Evolutionary conservation across 2,113 vertebrate species (phyloP).

Genomic region (Stictonetta naevosa): DNA sequence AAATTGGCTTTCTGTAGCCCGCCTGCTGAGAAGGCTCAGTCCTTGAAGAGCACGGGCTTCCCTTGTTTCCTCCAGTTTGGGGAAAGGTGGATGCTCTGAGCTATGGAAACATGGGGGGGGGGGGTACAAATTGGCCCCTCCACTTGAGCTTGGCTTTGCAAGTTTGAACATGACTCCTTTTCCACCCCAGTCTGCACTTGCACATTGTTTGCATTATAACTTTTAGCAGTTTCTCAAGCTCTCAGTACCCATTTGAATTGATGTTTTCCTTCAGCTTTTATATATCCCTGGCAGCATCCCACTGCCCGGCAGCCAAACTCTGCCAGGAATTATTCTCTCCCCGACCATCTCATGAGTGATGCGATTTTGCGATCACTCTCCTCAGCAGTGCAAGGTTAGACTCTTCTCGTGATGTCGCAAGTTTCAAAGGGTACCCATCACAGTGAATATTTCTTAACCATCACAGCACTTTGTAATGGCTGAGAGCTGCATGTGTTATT

Average conservation of each 20-base stretch:
- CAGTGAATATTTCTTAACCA: not conserved
- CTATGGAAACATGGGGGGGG: too few species aligned
- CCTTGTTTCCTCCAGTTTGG: too few species aligned
- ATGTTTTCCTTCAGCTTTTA: slow-evolving; percentile 33
- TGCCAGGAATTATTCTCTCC: not conserved
- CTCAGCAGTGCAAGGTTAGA: not conserved
- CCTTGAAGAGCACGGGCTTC: too few species aligned
- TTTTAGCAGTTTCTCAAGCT: not conserved
- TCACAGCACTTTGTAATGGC: not conserved
- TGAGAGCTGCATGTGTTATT: not conserved
- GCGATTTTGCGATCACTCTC: not conserved
- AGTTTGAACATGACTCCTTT: not conserved
- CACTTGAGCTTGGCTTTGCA: too few species aligned
- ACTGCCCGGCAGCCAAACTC: not conserved
- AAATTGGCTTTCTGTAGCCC: too few species aligned
- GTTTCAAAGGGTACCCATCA: not conserved
- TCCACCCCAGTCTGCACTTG: not conserved
- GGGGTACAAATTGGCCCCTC: too few species aligned
- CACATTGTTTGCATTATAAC: slow-evolving; percentile 43
- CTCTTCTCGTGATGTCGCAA: not conserved
- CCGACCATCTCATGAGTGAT: not conserved
- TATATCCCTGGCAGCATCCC: not conserved
- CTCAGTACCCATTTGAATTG: slow-evolving; percentile 8
- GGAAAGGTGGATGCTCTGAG: too few species aligned
- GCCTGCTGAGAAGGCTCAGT: too few species aligned